These are phyloP conservation scores for Melangyna quadrimaculata DNA, from an alignment of 2,888 invertebrate genomes.

Conservation along the genomic window DNA sequence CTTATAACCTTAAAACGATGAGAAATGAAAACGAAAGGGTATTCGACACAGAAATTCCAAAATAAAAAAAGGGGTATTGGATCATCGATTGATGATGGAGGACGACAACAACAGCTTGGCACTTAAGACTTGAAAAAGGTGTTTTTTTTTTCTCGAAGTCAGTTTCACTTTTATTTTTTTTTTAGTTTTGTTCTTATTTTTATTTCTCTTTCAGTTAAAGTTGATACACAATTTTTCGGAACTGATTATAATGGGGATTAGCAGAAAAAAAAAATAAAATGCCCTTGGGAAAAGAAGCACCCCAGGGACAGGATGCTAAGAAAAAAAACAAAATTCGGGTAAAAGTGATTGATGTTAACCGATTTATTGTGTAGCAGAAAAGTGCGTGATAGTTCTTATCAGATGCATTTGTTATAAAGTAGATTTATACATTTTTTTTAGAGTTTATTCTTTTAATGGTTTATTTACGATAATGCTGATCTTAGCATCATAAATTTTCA, in stretches of 20 bases:
- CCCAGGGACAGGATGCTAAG: conserved; percentile 11
- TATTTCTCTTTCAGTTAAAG: background rate
- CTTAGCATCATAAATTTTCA: background rate
- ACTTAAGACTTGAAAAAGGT: conserved; percentile 25
- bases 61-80: conserved; percentile 47
- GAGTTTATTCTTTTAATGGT: background rate
- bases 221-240: conserved; percentile 13
- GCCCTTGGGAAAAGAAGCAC: background rate
- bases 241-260: conserved; percentile 12
- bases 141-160: conserved; percentile 27
- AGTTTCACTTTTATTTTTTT: conserved; percentile 28
- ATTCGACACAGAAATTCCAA: conserved; percentile 22
- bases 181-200: background rate
- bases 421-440: background rate
- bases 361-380: conserved; percentile 54
- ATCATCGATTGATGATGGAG: conserved; percentile 53
- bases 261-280: background rate
- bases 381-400: conserved; percentile 37
- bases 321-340: background rate
- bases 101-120: conserved; percentile 25
- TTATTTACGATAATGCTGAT: background rate
- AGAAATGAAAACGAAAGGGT: conserved; percentile 63
- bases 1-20: conserved; percentile 11
- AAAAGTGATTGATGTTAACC: conserved; percentile 55
- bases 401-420: conserved; percentile 18